A percentile compares a stretch with the other conserved stretches of the same genome.
phyloP scores from a whole-genome alignment of 2,888 invertebrate genomes.

The Muschampia staudingeri region DNA sequence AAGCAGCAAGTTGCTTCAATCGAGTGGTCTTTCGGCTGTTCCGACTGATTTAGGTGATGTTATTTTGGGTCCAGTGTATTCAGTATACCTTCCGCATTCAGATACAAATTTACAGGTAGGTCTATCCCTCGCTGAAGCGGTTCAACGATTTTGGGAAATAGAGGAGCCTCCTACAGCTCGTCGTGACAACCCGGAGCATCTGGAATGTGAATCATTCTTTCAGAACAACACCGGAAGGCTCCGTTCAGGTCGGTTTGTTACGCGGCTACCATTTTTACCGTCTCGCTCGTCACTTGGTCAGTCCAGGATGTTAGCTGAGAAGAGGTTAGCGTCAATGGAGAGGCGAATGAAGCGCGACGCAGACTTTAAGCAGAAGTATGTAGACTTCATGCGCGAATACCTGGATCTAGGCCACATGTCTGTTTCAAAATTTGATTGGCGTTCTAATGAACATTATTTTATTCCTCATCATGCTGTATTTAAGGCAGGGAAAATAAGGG shows the following conservation, averaged over 20 bases:
- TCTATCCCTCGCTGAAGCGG: conserved; percentile 23
- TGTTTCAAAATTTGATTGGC: conserved; percentile 36
- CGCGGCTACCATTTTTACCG: conserved; percentile 14
- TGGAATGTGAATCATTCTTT: conserved; percentile 32
- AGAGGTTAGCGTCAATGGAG: conserved; percentile 5
- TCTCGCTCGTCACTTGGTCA: conserved; percentile 3
- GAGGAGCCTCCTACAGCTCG: conserved; percentile 28
- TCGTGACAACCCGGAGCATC: conserved; percentile 35
- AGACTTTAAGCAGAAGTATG: background rate
- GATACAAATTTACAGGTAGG: background rate
- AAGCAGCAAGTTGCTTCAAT: conserved; percentile 29
- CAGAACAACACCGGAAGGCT: conserved; percentile 36
- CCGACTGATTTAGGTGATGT: conserved; percentile 33
- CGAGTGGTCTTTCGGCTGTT: conserved; percentile 30
- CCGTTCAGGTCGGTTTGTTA: conserved; percentile 40
- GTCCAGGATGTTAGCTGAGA: background rate
- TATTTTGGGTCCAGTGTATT: conserved; percentile 11
- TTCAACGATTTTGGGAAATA: conserved; percentile 36
- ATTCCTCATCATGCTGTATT: conserved; percentile 37
- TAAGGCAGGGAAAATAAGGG: conserved; percentile 28
- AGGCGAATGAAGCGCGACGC: background rate
- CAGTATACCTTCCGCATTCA: background rate
- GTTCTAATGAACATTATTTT: conserved; percentile 28
- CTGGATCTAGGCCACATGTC: conserved; percentile 30
- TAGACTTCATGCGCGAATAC: conserved; percentile 25